Evolutionary conservation across 2,113 vertebrate species (phyloP).

Genomic region (Echinops telfairi): DNA sequence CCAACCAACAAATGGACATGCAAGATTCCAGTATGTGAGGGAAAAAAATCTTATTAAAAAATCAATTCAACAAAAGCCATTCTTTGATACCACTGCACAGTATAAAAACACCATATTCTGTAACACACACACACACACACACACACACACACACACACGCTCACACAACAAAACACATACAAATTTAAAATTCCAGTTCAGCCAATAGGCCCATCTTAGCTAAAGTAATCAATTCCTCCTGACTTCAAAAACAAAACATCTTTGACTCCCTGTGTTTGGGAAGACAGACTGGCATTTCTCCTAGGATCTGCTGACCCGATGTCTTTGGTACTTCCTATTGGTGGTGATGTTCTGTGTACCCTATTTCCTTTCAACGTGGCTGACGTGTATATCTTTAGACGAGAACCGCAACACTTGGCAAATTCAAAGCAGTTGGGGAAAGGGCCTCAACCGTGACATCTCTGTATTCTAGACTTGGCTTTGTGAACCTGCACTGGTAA

Average conservation of each 20-base stretch:
- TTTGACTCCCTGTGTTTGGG: constrained; percentile 83
- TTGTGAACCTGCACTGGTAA: constrained; percentile 82
- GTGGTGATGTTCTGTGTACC: constrained; percentile 80
- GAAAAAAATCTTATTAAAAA: constrained; percentile 86
- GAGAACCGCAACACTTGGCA: constrained; percentile 78
- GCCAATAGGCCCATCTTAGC: constrained; percentile 79
- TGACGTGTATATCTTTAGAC: constrained; percentile 82
- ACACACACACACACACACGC: background rate
- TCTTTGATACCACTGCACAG: constrained; percentile 98
- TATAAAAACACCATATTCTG: constrained; percentile 85
- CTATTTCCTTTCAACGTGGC: constrained; percentile 82
- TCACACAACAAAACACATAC: background rate
- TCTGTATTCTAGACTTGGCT: constrained; percentile 82
- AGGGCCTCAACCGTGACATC: constrained; percentile 78
- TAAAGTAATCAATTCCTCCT: constrained; percentile 82
- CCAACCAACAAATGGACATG: constrained; percentile 87
- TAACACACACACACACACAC: constrained; percentile 53
- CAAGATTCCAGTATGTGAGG: constrained; percentile 85
- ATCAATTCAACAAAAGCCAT: constrained; percentile 97
- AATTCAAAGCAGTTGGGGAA: constrained; percentile 76
- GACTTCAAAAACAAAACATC: constrained; percentile 75
- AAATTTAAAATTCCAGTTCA: constrained; percentile 77
- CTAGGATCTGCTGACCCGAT: constrained; percentile 84
- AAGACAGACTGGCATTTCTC: constrained; percentile 82
- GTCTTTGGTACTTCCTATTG: constrained; percentile 84